phyloP scores from a whole-genome alignment of 2,113 vertebrate genomes.

The Poicephalus meyeri region DNA sequence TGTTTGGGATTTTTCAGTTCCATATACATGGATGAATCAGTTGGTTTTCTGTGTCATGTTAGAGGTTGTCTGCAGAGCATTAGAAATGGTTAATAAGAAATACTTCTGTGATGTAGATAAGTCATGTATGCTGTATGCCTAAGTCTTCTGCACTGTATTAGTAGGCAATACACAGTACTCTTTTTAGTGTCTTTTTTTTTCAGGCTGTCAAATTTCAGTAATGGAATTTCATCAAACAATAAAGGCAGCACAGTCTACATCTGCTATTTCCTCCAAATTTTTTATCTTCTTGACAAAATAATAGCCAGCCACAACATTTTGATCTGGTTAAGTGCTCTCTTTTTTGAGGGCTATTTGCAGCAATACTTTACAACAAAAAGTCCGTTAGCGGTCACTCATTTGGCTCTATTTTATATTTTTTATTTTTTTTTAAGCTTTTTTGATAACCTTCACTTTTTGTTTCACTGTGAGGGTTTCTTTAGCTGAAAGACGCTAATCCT shows the following conservation, averaged over 20 bases:
- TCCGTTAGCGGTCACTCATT: constrained; percentile 18
- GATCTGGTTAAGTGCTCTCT: constrained; percentile 1
- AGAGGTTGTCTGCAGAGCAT: background rate
- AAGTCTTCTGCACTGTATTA: background rate
- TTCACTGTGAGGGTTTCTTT: background rate
- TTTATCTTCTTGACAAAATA: background rate
- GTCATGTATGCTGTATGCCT: background rate
- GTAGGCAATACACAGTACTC: background rate
- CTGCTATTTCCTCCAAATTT: background rate
- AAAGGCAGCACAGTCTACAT: fast-evolving
- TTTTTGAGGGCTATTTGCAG: constrained; percentile 21
- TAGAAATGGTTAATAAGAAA: background rate
- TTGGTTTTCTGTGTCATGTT: fast-evolving
- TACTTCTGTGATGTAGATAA: background rate
- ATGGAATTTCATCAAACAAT: background rate
- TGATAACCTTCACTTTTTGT: background rate
- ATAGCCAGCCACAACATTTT: constrained; percentile 12
- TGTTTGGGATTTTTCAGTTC: background rate
- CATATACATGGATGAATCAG: background rate
- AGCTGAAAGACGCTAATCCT: background rate
- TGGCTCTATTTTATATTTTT: background rate
- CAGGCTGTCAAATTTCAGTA: background rate
- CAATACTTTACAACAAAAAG: background rate
- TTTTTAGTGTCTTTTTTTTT: background rate
- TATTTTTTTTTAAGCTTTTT: background rate